phyloP scores from a whole-genome alignment of 2,888 invertebrate species.

The Fragum fragum region DNA sequence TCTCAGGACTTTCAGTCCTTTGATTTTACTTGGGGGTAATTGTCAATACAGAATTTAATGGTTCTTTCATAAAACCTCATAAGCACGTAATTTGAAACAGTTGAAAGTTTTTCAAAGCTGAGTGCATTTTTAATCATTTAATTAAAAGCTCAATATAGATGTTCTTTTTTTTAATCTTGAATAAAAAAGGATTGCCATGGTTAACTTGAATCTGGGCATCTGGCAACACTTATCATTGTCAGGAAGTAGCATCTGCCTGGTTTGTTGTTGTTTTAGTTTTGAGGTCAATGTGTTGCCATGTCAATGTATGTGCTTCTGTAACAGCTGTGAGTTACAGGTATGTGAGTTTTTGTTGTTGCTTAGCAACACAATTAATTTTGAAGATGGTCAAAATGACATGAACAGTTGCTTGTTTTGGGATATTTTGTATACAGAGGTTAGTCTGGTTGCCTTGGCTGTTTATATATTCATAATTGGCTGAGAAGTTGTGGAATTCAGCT shows the following conservation, averaged over 20 bases:
- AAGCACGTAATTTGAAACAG: not conserved
- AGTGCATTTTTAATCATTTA: constrained; percentile 4
- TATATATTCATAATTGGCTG: not conserved
- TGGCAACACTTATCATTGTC: constrained; percentile 50
- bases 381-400: constrained; percentile 42
- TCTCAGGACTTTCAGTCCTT: too few relatives aligned
- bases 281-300: not conserved
- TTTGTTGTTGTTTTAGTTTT: not conserved
- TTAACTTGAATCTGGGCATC: constrained; percentile 18
- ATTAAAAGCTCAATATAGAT: not conserved
- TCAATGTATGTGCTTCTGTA: not conserved
- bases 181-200: constrained; percentile 6
- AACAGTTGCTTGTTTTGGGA: constrained; percentile 33
- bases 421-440: constrained; percentile 9
- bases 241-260: constrained; percentile 24
- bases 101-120: not conserved
- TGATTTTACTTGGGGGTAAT: too few relatives aligned
- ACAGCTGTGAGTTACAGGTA: not conserved
- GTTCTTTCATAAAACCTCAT: too few relatives aligned
- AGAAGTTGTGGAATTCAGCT: too few relatives aligned
- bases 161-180: not conserved
- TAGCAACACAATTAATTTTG: constrained; percentile 27
- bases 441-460: not conserved
- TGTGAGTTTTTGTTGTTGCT: constrained; percentile 4
- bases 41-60: too few relatives aligned